Percentiles rank a stretch among this genome's conserved stretches.
These are phyloP conservation scores for Drosophila buzzatii DNA, from an alignment of 2,888 invertebrate genomes.

Conservation along the genomic window DNA sequence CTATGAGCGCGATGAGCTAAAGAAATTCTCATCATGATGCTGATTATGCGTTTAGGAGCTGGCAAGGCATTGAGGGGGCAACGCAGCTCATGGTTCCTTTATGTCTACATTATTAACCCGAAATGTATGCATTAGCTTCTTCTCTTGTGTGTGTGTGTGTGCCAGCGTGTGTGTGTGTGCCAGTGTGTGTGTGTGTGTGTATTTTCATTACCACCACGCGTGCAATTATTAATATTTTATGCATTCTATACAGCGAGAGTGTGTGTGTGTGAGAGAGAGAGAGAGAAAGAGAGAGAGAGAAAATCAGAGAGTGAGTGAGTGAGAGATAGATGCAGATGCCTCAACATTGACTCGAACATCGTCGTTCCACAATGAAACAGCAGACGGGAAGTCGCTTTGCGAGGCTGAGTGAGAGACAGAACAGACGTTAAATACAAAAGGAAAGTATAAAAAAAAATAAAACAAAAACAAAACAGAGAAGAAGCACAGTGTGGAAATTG, in stretches of 20 bases:
- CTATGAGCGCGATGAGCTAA: constrained; percentile 9
- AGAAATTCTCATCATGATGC: constrained; percentile 46
- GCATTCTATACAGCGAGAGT: constrained; percentile 49
- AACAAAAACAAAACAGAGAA: constrained; percentile 41
- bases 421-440: constrained; percentile 60
- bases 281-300: neutral
- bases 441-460: constrained; percentile 53
- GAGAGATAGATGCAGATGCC: constrained; percentile 9
- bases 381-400: constrained; percentile 55
- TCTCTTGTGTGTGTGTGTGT: constrained; percentile 33
- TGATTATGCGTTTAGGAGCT: constrained; percentile 35
- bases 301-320: neutral
- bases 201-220: constrained; percentile 77
- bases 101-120: constrained; percentile 70
- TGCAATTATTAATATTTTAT: constrained; percentile 79
- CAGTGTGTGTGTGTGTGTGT: constrained; percentile 34
- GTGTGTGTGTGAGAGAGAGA: neutral
- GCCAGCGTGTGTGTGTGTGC: constrained; percentile 38
- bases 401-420: neutral
- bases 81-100: constrained; percentile 31
- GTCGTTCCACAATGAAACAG: constrained; percentile 24
- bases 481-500: constrained; percentile 58
- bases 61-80: neutral
- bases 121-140: constrained; percentile 72
- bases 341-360: constrained; percentile 35